Evolutionary conservation across 1,140 invertebrate species (phyloP).

Genomic region (Teleogryllus occipitalis): DNA sequence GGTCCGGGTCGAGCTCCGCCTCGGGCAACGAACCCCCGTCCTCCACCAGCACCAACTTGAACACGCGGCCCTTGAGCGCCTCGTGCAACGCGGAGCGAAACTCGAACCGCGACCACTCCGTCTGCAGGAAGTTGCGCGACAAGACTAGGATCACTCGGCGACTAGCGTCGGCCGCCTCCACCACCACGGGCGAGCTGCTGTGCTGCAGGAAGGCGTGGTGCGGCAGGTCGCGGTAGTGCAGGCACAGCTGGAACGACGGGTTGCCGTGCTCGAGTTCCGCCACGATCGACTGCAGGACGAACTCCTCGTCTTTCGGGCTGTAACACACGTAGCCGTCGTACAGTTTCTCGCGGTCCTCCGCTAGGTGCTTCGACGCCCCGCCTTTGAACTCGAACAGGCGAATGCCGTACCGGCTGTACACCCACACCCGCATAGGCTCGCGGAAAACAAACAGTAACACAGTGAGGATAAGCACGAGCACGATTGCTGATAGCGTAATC

Average conservation of each 20-base stretch:
- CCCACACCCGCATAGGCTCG: slow-evolving; percentile 75
- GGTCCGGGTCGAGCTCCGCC: slow-evolving; percentile 75
- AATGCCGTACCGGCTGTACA: slow-evolving; percentile 78
- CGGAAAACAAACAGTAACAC: slow-evolving; percentile 75
- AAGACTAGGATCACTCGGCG: slow-evolving; percentile 69
- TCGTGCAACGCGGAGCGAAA: slow-evolving; percentile 78
- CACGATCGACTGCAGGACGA: slow-evolving; percentile 73
- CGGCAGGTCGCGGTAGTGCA: slow-evolving; percentile 75
- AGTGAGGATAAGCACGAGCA: slow-evolving; percentile 62
- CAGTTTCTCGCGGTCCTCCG: slow-evolving; percentile 71
- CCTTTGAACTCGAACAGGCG: slow-evolving; percentile 54
- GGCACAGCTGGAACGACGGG: slow-evolving; percentile 67
- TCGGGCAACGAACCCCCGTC: slow-evolving; percentile 68
- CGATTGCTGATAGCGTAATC: slow-evolving; percentile 57
- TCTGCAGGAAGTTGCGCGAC: slow-evolving; percentile 75
- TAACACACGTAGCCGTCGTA: slow-evolving; percentile 92
- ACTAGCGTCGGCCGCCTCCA: slow-evolving; percentile 79
- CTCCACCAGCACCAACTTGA: slow-evolving; percentile 79
- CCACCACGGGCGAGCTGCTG: slow-evolving; percentile 62
- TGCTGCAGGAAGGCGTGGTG: slow-evolving; percentile 58
- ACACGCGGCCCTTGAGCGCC: slow-evolving; percentile 69
- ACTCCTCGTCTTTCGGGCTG: slow-evolving; percentile 85
- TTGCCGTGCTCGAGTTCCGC: slow-evolving; percentile 72
- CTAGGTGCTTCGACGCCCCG: slow-evolving; percentile 40
- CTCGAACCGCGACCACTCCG: slow-evolving; percentile 77